Evolutionary conservation across 2,113 vertebrate genomes (phyloP).

Genomic region (Sciurus niger): DNA sequence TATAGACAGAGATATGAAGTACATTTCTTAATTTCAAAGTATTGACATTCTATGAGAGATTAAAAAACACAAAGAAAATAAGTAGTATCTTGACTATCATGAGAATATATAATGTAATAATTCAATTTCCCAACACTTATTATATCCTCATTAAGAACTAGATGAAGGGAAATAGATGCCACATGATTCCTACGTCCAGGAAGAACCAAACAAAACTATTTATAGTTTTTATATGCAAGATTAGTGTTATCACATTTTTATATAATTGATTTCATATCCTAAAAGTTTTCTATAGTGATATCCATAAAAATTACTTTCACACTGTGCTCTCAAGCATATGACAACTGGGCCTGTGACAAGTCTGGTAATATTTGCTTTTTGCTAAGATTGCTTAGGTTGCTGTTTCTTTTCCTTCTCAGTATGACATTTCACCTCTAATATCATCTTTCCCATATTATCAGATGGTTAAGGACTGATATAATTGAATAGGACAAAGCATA

Average conservation of each 20-base stretch:
- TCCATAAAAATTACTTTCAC: not conserved
- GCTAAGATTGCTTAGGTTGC: not conserved
- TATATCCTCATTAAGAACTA: not conserved
- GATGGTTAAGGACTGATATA: not conserved
- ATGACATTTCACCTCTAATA: constrained; percentile 3
- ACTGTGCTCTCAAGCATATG: not conserved
- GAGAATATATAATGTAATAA: not conserved
- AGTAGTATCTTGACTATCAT: not conserved
- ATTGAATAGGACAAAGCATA: not conserved
- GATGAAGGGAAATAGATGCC: not conserved
- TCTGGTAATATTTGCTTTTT: not conserved
- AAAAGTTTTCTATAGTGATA: not conserved
- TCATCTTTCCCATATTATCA: not conserved
- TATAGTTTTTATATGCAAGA: not conserved
- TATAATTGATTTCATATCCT: not conserved
- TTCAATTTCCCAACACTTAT: not conserved
- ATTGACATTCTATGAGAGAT: not conserved
- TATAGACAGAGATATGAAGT: not conserved
- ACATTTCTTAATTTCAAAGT: not conserved
- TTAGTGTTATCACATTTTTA: constrained; percentile 26
- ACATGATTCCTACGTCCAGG: not conserved
- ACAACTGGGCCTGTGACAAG: not conserved
- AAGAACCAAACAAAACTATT: not conserved
- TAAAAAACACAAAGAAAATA: not conserved
- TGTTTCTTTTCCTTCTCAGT: not conserved